phyloP scores from a whole-genome alignment of 1,140 invertebrate species.

The Myzus persicae region DNA sequence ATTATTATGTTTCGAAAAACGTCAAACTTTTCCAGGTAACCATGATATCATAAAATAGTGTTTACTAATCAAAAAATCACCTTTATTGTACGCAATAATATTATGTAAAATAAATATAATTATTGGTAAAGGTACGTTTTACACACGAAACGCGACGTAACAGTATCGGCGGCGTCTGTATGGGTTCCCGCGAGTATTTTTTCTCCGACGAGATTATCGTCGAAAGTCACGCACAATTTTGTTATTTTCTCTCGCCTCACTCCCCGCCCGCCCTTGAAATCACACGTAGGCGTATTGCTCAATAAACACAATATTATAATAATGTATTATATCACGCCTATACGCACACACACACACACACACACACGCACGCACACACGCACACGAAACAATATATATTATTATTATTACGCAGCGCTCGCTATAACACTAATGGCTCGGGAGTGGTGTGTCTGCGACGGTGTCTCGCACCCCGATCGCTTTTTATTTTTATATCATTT shows the following conservation, averaged over 20 bases:
- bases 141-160: not conserved
- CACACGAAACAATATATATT: not conserved
- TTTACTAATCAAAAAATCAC: not conserved
- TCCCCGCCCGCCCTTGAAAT: not conserved
- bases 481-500: not conserved
- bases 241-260: not conserved
- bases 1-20: not conserved
- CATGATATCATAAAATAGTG: too few relatives aligned
- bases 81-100: not conserved
- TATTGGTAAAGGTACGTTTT: not conserved
- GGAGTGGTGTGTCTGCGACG: not conserved
- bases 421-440: not conserved
- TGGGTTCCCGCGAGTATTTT: not conserved
- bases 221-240: slow-evolving; percentile 33
- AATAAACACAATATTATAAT: slow-evolving; percentile 25
- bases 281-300: slow-evolving; percentile 11
- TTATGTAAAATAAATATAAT: not conserved
- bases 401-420: not conserved
- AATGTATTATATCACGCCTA: not conserved
- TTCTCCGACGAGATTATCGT: slow-evolving; percentile 9
- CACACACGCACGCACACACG: not conserved
- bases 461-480: not conserved
- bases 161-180: not conserved
- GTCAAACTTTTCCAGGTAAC: not conserved
- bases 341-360: too few relatives aligned